Conservation (phyloP, 2,797 vertebrate species). For the Aeoliscus strigatus region DNA sequence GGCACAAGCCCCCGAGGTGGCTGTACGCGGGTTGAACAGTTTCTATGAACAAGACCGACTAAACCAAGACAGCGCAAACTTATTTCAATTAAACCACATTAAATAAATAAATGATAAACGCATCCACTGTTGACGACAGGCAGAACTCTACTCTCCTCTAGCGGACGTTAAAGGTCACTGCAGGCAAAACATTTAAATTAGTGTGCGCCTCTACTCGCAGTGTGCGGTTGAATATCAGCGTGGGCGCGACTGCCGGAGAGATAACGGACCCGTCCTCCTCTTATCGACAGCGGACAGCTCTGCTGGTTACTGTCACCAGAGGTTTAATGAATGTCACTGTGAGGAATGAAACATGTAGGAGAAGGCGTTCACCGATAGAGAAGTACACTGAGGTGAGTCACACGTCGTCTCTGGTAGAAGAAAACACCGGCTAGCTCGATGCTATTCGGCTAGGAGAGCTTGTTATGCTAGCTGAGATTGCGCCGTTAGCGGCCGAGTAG, state of each 20-base stretch:
- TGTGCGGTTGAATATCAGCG: slow-evolving; percentile 25
- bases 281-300: not conserved
- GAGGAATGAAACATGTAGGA: not conserved
- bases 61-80: not conserved
- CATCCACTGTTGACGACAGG: fast-evolving
- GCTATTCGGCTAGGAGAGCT: slow-evolving; percentile 24
- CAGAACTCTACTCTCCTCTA: slow-evolving; percentile 37
- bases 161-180: slow-evolving; percentile 24
- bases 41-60: not conserved
- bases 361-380: not conserved
- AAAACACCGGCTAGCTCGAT: slow-evolving; percentile 15
- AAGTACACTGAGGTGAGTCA: slow-evolving; percentile 32
- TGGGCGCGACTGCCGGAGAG: slow-evolving; percentile 13
- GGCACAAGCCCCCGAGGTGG: not conserved
- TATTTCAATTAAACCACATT: not conserved
- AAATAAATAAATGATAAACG: not conserved
- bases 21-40: not conserved
- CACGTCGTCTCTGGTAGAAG: not conserved
- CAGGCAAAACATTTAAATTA: not conserved
- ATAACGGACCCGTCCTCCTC: slow-evolving; percentile 47
- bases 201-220: not conserved
- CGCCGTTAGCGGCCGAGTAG: slow-evolving; percentile 2
- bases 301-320: not conserved
- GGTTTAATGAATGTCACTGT: not conserved
- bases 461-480: slow-evolving; percentile 29